Base-by-base conservation (phyloP, 2,113 vertebrate species). In the Crotalus viridis region DNA sequence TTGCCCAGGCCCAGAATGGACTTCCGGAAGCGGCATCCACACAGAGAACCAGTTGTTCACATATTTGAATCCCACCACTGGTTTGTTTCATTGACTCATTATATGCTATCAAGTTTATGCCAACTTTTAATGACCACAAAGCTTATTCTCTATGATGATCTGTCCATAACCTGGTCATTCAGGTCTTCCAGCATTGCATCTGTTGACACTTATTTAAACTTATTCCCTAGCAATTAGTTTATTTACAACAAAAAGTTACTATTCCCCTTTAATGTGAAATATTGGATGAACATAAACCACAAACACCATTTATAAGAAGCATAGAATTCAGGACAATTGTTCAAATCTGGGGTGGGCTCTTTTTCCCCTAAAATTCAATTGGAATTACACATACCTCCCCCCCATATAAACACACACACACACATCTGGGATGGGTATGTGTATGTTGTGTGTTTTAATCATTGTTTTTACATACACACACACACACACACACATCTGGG, bases 261-360 rank as follows among this genome's bases (percentile, higher is more conserved):
- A 22, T 51, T 91, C 26, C 43, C 26, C n/a, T 85, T 17, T 48
- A 86, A 59, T 61, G 28, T 87, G 43, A 46, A 59, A 91, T 56
- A 91, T 51, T 57, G 61, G 1, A 59, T 94, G 74, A 93, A 88
- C 90, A 93, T 94, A 94, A 93, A 93, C 74, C 88, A 93, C 93
- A 93, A 93, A 33, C 39, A 91, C 88, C 59, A 0, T 87, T 96
- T 93, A 91, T 21, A 91, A 52, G 17, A 7, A 88, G 1, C 28
- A 54, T 52, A 10, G 10, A 28, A 90, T 46, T 90, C 28, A 39
- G 61, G 39, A 12, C 12, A 39, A 90, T 39, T 8, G 17, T 33
- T 10, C 10, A 33, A 22, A 81, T 12, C 64, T 24, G 46, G 8
- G 7, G 43, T 74, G n/a, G 13, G n/a, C 5, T 74, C n/a, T 74